Conservation (phyloP, 2,797 vertebrate genomes). For the Rhincodon typus region DNA sequence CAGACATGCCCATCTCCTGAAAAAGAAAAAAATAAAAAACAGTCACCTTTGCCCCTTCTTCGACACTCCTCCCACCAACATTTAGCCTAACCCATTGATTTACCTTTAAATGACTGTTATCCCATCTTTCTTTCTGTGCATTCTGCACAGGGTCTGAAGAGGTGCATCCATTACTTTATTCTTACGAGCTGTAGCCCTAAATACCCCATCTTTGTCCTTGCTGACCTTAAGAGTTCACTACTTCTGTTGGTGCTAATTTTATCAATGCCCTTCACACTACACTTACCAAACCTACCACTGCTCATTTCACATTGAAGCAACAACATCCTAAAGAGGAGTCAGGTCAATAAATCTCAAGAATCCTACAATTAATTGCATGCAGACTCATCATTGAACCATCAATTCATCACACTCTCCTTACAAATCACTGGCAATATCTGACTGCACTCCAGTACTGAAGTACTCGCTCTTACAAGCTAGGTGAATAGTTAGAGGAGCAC, state of each 20-base stretch:
- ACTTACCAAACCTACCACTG: neutral
- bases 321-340: neutral
- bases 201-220: neutral
- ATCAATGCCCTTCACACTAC: neutral
- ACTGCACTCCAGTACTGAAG: neutral
- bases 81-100: neutral
- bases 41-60: neutral
- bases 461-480: neutral
- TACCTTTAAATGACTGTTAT: neutral
- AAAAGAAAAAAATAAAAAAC: too few species aligned
- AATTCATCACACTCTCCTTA: neutral
- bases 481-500: neutral
- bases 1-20: too few species aligned
- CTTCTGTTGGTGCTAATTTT: neutral
- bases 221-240: neutral
- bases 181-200: neutral
- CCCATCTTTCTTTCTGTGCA: neutral
- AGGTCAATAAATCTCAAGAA: neutral
- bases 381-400: neutral
- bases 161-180: neutral
- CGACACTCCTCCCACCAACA: neutral
- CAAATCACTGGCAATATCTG: neutral
- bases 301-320: neutral
- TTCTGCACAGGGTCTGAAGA: neutral
- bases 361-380: neutral